Evolutionary conservation across 2,888 invertebrate species (phyloP), one percentile per base, ranked within the genome.

Genomic region (Augiades crinisus): DNA sequence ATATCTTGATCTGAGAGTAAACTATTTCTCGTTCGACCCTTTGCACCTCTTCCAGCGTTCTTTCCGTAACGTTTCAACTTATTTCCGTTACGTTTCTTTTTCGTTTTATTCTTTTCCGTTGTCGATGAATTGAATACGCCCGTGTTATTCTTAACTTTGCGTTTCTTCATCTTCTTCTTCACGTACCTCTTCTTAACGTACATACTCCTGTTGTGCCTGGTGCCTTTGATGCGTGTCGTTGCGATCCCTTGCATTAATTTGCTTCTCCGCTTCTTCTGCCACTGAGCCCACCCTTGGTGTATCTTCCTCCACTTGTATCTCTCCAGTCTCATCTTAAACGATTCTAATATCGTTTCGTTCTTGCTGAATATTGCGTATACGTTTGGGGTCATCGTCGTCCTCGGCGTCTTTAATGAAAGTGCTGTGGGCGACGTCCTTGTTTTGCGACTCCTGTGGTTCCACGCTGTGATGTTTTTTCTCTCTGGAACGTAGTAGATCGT

Each of bases 101-200:
- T n/a, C n/a, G n/a, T n/a, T n/a, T n/a, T n/a, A n/a, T n/a, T n/a
- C n/a, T n/a, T n/a, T n/a, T n/a, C n/a, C n/a, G n/a, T n/a, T n/a
- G n/a, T n/a, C n/a, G n/a, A n/a, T n/a, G n/a, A n/a, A n/a, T 27
- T 10, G 5, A 10, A 27, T 10, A 8, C 10, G 1, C n/a, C 27
- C 2, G 27, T 10, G n/a, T 27, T 10, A 3, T 27, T 27, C 5
- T 27, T 12, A 30, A 30, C 16, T 30, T n/a, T 47, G 0, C 37
- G 24, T 47, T 7, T 30, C 6, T 47, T 47, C 1, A 47, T 17
- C 5, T 36, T 47, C 8, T 21, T 47, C 2, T 33, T 14, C 0
- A 40, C 31, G 12, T 47, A 40, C 2, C 21, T 38, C 14, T 31
- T 47, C 2, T 31, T 31, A 14, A 47, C 47, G 40, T 47, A 47